Conservation (phyloP, 2,888 invertebrate species). For the Hirtodrosophila alboralis region DNA sequence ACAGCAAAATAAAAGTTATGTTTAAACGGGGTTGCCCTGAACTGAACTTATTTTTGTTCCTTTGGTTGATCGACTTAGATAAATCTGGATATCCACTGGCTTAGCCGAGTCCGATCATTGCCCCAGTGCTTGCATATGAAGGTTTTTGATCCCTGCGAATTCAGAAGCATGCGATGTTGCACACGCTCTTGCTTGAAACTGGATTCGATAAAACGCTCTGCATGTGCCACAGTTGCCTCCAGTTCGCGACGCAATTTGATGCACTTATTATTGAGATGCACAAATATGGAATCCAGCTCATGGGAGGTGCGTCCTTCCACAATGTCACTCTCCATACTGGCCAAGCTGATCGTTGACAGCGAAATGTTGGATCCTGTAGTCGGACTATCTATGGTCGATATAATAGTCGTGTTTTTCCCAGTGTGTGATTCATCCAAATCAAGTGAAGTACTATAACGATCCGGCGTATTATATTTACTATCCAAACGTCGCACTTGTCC, state of each 20-base stretch:
- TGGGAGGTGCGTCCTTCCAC: constrained; percentile 43
- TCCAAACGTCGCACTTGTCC: constrained; percentile 44
- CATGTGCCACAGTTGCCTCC: constrained; percentile 36
- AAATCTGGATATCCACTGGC: neutral
- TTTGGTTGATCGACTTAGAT: constrained; percentile 13
- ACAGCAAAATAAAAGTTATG: constrained; percentile 3
- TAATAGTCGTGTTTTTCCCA: neutral
- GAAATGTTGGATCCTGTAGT: constrained; percentile 14
- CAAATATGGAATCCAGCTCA: constrained; percentile 44
- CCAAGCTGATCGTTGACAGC: constrained; percentile 21
- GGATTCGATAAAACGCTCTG: constrained; percentile 39
- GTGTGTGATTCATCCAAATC: neutral
- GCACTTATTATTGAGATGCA: constrained; percentile 54
- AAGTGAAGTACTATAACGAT: constrained; percentile 26
- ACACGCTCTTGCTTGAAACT: constrained; percentile 38
- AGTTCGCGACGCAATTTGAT: constrained; percentile 58
- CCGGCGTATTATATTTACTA: constrained; percentile 46
- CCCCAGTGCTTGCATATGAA: constrained; percentile 41
- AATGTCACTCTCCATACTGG: constrained; percentile 2
- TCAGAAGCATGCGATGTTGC: constrained; percentile 40
- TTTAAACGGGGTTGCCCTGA: constrained; percentile 1
- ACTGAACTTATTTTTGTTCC: constrained; percentile 2
- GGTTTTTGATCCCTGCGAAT: constrained; percentile 18
- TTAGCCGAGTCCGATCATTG: neutral
- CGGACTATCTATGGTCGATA: too few relatives aligned